phyloP scores from a whole-genome alignment of 2,888 invertebrate genomes.

The Perdita meconis region DNA sequence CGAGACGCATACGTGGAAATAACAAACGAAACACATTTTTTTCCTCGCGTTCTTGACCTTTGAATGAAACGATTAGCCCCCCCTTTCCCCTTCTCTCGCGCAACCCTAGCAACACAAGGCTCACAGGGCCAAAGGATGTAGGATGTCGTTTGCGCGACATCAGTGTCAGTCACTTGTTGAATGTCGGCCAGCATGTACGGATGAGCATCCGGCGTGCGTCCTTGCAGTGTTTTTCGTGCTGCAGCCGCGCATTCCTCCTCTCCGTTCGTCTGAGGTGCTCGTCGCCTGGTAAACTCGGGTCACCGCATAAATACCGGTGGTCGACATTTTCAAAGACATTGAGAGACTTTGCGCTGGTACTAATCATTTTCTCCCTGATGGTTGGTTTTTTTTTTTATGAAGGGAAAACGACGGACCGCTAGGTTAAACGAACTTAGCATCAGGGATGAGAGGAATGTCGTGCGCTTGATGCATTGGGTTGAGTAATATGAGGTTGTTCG shows the following conservation, averaged over 20 bases:
- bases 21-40: constrained; percentile 19
- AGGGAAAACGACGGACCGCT: too few relatives aligned
- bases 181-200: constrained; percentile 69
- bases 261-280: constrained; percentile 38
- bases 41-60: constrained; percentile 60
- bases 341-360: background rate
- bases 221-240: constrained; percentile 63
- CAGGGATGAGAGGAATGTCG: too few relatives aligned
- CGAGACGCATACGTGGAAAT: constrained; percentile 31
- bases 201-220: constrained; percentile 67
- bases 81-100: background rate
- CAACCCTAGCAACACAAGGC: constrained; percentile 18
- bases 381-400: background rate
- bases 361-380: background rate
- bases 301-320: constrained; percentile 46
- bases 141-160: constrained; percentile 68
- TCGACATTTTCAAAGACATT: constrained; percentile 13
- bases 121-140: constrained; percentile 59
- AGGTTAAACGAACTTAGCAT: too few relatives aligned
- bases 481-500: too few relatives aligned
- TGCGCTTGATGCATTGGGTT: too few relatives aligned
- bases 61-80: constrained; percentile 47
- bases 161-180: constrained; percentile 78
- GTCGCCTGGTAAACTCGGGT: constrained; percentile 39
- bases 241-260: constrained; percentile 60